A percentile compares a stretch with the other conserved stretches of the same genome.
phyloP scores from a whole-genome alignment of 2,113 vertebrate species.

The Varanus komodoensis region DNA sequence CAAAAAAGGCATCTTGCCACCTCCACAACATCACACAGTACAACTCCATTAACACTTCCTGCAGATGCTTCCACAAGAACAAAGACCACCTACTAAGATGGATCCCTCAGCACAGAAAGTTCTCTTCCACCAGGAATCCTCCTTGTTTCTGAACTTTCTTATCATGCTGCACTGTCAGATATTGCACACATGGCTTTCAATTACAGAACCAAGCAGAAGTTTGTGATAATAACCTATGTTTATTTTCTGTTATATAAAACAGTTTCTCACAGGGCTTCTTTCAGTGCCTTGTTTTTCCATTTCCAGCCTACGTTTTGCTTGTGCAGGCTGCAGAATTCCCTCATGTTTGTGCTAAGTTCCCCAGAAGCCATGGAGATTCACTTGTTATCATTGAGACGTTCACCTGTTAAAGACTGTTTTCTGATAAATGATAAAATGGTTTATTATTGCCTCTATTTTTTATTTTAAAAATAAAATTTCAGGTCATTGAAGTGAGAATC shows the following conservation, averaged over 20 bases:
- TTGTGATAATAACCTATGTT: conserved; percentile 29
- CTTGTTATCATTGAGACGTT: background rate
- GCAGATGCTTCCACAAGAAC: conserved; percentile 44
- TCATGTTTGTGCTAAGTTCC: conserved; percentile 25
- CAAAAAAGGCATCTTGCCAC: background rate
- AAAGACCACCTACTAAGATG: conserved; percentile 58
- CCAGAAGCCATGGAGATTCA: background rate
- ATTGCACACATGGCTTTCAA: background rate
- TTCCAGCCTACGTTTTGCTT: background rate
- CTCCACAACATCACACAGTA: background rate
- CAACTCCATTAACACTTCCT: conserved; percentile 48
- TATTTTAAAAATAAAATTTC: background rate
- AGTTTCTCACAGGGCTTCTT: background rate
- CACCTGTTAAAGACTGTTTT: background rate
- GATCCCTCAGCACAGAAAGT: conserved; percentile 40
- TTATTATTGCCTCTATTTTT: background rate
- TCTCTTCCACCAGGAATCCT: conserved; percentile 8
- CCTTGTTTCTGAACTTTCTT: conserved; percentile 49
- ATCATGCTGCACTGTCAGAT: conserved; percentile 37
- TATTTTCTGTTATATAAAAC: conserved; percentile 9
- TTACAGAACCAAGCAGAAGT: conserved; percentile 31
- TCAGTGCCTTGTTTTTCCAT: background rate
- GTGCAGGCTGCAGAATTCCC: background rate
- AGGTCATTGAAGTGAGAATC: background rate
- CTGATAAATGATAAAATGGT: conserved; percentile 24